Base-by-base conservation (phyloP, 2,797 vertebrate species). In the Enteromius afrohamiltoni region DNA sequence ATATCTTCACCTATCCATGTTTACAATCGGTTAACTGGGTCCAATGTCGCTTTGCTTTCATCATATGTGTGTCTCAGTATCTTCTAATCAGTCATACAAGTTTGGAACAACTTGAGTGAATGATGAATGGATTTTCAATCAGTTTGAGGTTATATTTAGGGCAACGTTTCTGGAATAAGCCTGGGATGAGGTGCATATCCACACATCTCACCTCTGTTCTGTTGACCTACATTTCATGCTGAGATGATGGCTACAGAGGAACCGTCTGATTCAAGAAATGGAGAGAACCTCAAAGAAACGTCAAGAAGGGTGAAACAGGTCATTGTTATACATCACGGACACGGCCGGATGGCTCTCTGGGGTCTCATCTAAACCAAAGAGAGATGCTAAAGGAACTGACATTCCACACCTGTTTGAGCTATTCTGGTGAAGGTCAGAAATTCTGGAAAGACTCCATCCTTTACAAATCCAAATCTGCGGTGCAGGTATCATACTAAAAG, bases 281-380 rank as follows among this genome's bases (percentile, higher is more conserved):
- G 77, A 83, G 62, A 69, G 23, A 68, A 77, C 64, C 82, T 77
- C 65, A 77, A 69, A 77, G 68, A 79, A 74, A 82, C 65, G 68
- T 86, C 79, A 69, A 37, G 55, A 71, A 23, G 73, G 85, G 82
- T 88, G 62, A 86, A 80, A 62, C n/a, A 21, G 82, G 85, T 86
- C 82, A 77, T 80, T 65, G 74, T 76, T 79, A 74, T 84, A 83
- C 82, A 86, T 88, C 79, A 86, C 60, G 76, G 79, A 85, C 85
- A 73, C 51, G 74, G 65, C 76, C 83, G 73, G 60, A 82, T 64
- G 77, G n/a, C 51, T 58, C 84, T 75, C 79, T 21, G 26, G 70
- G 79, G 77, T 86, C 73, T 82, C 79, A 62, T 82, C 71, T 53
- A 31, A 85, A 85, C 77, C 9, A 68, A 85, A 53, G 81, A 84